These are phyloP conservation scores for Drosophila navojoa DNA, from an alignment of 1,140 invertebrate species.

Conservation along the genomic window DNA sequence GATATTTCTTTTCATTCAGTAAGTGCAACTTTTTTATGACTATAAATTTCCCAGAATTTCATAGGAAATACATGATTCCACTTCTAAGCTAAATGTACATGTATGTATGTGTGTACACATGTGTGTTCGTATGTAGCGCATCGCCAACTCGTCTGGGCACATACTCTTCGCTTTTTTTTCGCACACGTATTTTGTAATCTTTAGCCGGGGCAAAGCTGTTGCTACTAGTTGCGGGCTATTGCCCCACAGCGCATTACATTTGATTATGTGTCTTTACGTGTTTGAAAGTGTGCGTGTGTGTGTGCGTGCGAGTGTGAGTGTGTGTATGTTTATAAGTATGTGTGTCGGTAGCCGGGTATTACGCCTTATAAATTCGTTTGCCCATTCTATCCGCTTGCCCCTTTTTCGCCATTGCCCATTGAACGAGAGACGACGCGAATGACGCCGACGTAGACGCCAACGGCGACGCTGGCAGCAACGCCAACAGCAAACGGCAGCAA, in stretches of 20 bases:
- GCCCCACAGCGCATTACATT: slow-evolving; percentile 76
- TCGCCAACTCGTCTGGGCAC: slow-evolving; percentile 32
- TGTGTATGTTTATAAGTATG: slow-evolving; percentile 8
- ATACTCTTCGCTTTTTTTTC: slow-evolving; percentile 21
- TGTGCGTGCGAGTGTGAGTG: slow-evolving; percentile 1
- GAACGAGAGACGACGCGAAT: slow-evolving; percentile 1
- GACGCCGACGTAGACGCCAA: background rate
- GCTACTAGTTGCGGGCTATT: slow-evolving; percentile 67
- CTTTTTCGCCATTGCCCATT: slow-evolving; percentile 20
- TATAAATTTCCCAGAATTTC: slow-evolving; percentile 40
- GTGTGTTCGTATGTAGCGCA: slow-evolving; percentile 13
- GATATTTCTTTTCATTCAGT: background rate
- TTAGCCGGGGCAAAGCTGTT: slow-evolving; percentile 55
- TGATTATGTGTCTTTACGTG: slow-evolving; percentile 63
- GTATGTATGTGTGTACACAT: no score
- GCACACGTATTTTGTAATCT: slow-evolving; percentile 61
- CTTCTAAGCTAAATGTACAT: no score
- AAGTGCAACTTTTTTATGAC: slow-evolving; percentile 9
- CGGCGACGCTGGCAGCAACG: background rate
- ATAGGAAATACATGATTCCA: background rate
- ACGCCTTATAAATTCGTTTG: slow-evolving; percentile 65
- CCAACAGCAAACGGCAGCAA: slow-evolving; percentile 37
- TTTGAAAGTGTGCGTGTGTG: slow-evolving; percentile 24
- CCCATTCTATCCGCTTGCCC: slow-evolving; percentile 25
- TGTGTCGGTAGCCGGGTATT: slow-evolving; percentile 39